These are phyloP conservation scores for Odiellus spinosus DNA, from an alignment of 2,888 invertebrate genomes.

Conservation along the genomic window DNA sequence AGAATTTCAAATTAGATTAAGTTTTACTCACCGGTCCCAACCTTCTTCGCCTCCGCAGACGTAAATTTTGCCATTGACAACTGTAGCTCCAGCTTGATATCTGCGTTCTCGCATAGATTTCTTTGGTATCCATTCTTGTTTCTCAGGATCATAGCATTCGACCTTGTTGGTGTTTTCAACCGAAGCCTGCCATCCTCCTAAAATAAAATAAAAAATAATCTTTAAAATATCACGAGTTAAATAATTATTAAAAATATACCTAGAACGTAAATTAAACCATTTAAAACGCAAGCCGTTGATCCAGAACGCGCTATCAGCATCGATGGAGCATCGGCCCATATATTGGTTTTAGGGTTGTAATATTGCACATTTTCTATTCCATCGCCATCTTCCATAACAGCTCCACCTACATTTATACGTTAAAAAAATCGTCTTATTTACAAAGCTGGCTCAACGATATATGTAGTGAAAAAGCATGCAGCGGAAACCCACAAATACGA, in stretches of 20 bases:
- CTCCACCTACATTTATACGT: no score
- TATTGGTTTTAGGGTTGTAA: conserved; percentile 32
- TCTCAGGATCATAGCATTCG: conserved; percentile 33
- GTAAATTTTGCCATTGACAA: conserved; percentile 34
- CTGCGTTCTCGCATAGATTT: conserved; percentile 34
- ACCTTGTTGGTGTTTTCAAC: conserved; percentile 37
- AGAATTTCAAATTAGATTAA: no score
- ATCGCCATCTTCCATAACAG: conserved; percentile 37
- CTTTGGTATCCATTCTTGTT: conserved; percentile 32
- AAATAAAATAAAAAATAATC: conserved; percentile 1
- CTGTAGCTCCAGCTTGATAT: conserved; percentile 35
- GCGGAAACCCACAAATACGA: no score
- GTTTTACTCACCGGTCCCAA: conserved; percentile 30
- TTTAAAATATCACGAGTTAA: no score
- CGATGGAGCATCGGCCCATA: conserved; percentile 33
- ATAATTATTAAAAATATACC: no score
- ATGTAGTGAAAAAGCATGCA: no score
- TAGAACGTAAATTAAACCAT: conserved; percentile 34
- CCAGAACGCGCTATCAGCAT: conserved; percentile 37
- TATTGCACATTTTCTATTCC: conserved; percentile 34
- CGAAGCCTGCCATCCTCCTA: conserved; percentile 37
- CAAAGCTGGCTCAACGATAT: no score
- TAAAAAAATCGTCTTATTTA: no score
- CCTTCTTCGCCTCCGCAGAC: conserved; percentile 37
- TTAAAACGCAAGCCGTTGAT: conserved; percentile 35